Base-by-base conservation (phyloP, 30 jellyfish, hydroid and myxozoan species). In the Pelagia noctiluca region DNA sequence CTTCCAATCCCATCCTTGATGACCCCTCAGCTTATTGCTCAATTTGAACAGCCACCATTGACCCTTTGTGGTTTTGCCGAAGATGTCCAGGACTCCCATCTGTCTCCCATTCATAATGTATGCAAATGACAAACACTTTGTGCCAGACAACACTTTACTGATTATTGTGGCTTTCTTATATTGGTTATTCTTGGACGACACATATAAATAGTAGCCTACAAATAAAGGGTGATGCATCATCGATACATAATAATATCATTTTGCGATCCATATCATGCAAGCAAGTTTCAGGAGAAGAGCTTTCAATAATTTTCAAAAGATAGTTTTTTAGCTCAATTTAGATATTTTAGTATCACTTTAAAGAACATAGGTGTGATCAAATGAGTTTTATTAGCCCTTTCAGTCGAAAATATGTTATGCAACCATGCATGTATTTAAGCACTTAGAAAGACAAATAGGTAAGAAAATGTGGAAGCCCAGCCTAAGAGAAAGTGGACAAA, bases 1-100 rank as follows among this genome's bases (percentile, higher is more conserved):
- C 12, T 68, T 83, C 97, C 97, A 88, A n/a, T 68, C 82, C 31
- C 63, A 79, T 61, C 97, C 97, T 63, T 88, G 97, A 82, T 88
- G 97, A 8, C 89, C 90, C 22, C 69, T 81, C 53, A 38, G 54
- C 26, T 65, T 47, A 68, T 16, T 16, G 57, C 57, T 16, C n/a
- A 49, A 66, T 34, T 75, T 74, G n/a, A 52, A 63, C 0, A 36
- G 21, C 48, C 24, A 8, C 73, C 80, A 80, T 34, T 48, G 30
- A 25, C 84, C 77, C 24, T 54, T 80, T 16, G 33, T 30, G n/a
- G 50, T 33, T 35, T 65, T 76, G 5, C 35, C 30, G n/a, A 36
- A 65, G 30, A 73, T 63, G 25, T 66, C 93, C 78, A 88, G 53
- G 28, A 47, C 38, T 0, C 89, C 93, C 78, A 88, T 88, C 49